phyloP scores from a whole-genome alignment of 2,888 invertebrate species.

The Charanyca ferruginea region DNA sequence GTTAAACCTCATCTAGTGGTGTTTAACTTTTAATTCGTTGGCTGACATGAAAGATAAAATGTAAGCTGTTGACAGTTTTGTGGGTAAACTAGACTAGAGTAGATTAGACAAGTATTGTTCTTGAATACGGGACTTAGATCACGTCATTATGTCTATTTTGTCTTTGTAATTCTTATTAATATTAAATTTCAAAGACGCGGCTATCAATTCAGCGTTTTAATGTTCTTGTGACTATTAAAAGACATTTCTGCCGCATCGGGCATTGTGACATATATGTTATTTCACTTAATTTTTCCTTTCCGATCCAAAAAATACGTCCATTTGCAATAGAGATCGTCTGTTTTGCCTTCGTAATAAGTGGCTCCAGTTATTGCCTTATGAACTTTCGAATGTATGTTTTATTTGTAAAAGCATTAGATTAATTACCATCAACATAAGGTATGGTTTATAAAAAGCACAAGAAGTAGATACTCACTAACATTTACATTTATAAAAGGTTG shows the following conservation, averaged over 20 bases:
- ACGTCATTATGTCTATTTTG: too few species aligned
- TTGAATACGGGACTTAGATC: too few species aligned
- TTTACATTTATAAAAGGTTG: constrained; percentile 39
- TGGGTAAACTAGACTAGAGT: constrained; percentile 15
- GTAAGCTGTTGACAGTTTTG: constrained; percentile 27
- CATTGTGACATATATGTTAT: too few species aligned
- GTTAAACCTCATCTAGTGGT: constrained; percentile 39
- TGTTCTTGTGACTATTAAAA: too few species aligned
- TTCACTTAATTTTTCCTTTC: neutral
- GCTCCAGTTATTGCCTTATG: neutral
- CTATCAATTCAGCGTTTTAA: too few species aligned
- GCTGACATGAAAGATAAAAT: constrained; percentile 34
- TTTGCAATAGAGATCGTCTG: neutral
- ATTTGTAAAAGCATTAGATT: neutral
- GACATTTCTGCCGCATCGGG: too few species aligned
- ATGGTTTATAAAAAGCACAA: neutral
- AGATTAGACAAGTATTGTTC: too few species aligned
- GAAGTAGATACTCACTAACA: constrained; percentile 1
- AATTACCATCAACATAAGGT: neutral
- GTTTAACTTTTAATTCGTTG: constrained; percentile 49
- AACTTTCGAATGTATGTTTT: neutral
- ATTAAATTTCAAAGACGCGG: too few species aligned
- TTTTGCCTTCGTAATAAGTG: neutral
- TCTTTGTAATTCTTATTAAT: too few species aligned
- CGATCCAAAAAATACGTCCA: neutral